Evolutionary conservation across 2,888 invertebrate genomes (phyloP), one percentile per base, ranked within the genome.

Genomic region (Diarsia dahlii): DNA sequence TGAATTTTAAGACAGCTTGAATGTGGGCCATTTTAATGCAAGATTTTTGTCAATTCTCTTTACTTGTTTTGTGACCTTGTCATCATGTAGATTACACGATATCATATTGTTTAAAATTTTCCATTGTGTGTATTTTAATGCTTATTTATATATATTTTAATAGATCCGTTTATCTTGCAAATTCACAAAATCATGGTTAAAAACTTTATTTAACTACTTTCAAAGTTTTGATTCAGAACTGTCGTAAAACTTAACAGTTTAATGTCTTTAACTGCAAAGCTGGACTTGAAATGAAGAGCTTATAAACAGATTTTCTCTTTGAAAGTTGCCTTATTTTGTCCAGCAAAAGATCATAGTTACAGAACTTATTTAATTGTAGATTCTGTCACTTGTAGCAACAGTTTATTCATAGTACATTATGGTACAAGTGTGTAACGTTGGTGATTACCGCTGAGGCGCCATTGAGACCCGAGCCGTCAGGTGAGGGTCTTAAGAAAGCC

Each of bases 1-100:
- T 75, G 50, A 63, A 62, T 67, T 28, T 65, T 13, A 54, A 76
- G 23, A 20, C 34, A 60, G 39, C 2, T 28, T 45, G n/a, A 15
- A 39, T 54, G 15, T 50, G 5, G 23, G 5, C 4, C n/a, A 39
- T 18, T 76, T 23, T 34, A n/a, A 8, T n/a, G 13, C 48, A 0
- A 1, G 3, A 13, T 34, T 67, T 48, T 77, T 10, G 5, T 5
- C 3, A 39, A 15, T 15, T 45, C 3, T 28, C 15, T 63, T 48
- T 12, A 20, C 20, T 23, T 52, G 45, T 60, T 58, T 28, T 1
- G 2, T 63, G 4, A 5, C n/a, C 13, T 13, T 50, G 10, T 48
- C 9, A n/a, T 58, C 2, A 4, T 12, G 28, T 28, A 28, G 28
- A 28, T 28, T 28, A 10, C 1, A 20, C 2, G 10, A 39, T 58